A percentile compares a stretch with the other conserved stretches of the same genome.
phyloP scores from a whole-genome alignment of 2,113 vertebrate species.

The Tachysurus vachellii region DNA sequence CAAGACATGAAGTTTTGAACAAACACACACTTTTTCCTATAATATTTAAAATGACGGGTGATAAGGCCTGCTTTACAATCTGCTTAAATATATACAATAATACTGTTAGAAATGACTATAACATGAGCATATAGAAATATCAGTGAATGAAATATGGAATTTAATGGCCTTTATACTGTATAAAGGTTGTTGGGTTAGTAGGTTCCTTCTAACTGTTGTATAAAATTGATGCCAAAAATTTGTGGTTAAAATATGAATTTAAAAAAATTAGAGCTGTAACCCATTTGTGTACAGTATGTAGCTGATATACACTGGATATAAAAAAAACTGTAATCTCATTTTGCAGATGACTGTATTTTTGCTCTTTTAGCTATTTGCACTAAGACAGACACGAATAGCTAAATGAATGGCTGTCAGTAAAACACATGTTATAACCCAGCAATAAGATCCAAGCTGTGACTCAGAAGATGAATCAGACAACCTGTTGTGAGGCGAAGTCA shows the following conservation, averaged over 20 bases:
- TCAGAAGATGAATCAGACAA: conserved; percentile 72
- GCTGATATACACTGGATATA: not conserved
- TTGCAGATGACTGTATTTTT: conserved; percentile 24
- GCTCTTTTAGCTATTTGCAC: conserved; percentile 31
- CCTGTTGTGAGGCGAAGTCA: conserved; percentile 71
- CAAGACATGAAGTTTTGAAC: not conserved
- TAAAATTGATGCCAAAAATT: not conserved
- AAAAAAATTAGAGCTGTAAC: not conserved
- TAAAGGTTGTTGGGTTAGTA: not conserved
- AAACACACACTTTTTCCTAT: not conserved
- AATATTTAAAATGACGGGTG: not conserved
- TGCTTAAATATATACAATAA: not conserved
- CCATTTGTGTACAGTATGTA: not conserved
- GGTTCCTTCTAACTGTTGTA: not conserved
- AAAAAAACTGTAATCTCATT: conserved; percentile 11
- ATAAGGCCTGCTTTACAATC: not conserved
- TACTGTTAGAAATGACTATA: not conserved
- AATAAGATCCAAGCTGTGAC: conserved; percentile 63
- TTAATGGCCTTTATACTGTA: not conserved
- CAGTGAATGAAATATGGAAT: not conserved
- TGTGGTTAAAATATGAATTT: not conserved
- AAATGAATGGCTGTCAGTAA: conserved; percentile 52
- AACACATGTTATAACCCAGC: conserved; percentile 51
- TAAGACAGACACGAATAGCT: conserved; percentile 31
- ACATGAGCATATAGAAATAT: not conserved